phyloP scores from a whole-genome alignment of 1,140 invertebrate species.

The Gonioctena quinquepunctata region DNA sequence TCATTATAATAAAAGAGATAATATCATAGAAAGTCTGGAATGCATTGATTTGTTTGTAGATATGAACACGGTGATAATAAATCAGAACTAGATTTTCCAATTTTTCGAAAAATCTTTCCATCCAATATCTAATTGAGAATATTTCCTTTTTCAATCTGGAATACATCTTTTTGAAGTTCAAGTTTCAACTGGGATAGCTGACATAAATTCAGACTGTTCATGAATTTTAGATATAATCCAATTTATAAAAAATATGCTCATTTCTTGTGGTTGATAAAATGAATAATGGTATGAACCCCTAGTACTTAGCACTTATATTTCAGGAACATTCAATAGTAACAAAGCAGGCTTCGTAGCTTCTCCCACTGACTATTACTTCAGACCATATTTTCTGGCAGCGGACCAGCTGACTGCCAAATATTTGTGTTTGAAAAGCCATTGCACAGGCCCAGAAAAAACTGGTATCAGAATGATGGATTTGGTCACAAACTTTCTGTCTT shows the following conservation, averaged over 20 bases:
- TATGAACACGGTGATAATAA: no score
- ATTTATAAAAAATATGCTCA: constrained; percentile 54
- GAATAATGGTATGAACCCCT: neutral
- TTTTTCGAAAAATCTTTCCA: no score
- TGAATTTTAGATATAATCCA: neutral
- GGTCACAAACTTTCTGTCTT: constrained; percentile 63
- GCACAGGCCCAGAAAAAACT: constrained; percentile 59
- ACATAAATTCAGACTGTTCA: no score
- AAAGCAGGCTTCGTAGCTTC: constrained; percentile 69
- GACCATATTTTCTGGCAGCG: constrained; percentile 66
- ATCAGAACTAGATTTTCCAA: no score
- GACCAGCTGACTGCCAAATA: constrained; percentile 57
- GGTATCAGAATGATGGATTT: constrained; percentile 62
- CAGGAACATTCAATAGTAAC: constrained; percentile 66
- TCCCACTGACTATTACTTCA: constrained; percentile 76
- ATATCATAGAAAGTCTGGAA: no score
- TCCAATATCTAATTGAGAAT: no score
- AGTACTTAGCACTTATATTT: neutral
- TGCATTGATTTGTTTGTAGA: no score
- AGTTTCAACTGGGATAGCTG: no score
- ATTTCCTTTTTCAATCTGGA: no score
- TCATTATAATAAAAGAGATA: no score
- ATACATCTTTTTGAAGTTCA: no score
- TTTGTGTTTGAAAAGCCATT: constrained; percentile 55
- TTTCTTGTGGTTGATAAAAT: constrained; percentile 53